Percentiles rank a stretch among this genome's conserved stretches.
phyloP scores from a whole-genome alignment of 1,140 invertebrate species.

The Limonius californicus region DNA sequence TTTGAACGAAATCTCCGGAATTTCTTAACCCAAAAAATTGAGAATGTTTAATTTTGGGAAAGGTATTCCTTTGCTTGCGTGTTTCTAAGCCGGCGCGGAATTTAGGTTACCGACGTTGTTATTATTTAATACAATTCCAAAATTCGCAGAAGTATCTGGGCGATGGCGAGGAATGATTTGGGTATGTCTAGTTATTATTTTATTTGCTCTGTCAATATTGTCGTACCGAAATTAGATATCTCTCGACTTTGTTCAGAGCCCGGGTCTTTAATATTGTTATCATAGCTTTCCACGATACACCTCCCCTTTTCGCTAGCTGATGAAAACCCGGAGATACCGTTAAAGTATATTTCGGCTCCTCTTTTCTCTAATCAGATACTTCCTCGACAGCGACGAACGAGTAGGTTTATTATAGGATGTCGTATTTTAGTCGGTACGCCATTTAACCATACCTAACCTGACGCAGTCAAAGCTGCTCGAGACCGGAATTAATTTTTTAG shows the following conservation, averaged over 20 bases:
- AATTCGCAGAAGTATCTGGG: neutral
- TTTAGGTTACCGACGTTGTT: no score
- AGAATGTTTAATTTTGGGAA: no score
- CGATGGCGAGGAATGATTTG: neutral
- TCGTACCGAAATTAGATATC: conserved; percentile 7
- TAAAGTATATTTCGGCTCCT: conserved; percentile 11
- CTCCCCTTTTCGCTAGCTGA: conserved; percentile 5
- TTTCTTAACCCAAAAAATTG: no score
- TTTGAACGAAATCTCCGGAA: neutral
- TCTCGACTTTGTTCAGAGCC: neutral
- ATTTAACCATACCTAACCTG: neutral
- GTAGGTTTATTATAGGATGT: conserved; percentile 4
- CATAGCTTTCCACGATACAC: conserved; percentile 5
- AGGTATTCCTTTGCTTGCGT: no score
- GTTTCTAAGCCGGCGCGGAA: no score
- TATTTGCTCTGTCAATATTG: conserved; percentile 13
- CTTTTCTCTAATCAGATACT: conserved; percentile 11
- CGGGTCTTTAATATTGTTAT: conserved; percentile 10
- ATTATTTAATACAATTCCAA: no score
- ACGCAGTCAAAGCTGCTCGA: neutral
- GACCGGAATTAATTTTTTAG: neutral
- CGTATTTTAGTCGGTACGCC: neutral
- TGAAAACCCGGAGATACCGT: conserved; percentile 5
- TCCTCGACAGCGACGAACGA: neutral
- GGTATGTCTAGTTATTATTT: conserved; percentile 1